Evolutionary conservation across 2,113 vertebrate genomes (phyloP).

Genomic region (Epinephelus lanceolatus): DNA sequence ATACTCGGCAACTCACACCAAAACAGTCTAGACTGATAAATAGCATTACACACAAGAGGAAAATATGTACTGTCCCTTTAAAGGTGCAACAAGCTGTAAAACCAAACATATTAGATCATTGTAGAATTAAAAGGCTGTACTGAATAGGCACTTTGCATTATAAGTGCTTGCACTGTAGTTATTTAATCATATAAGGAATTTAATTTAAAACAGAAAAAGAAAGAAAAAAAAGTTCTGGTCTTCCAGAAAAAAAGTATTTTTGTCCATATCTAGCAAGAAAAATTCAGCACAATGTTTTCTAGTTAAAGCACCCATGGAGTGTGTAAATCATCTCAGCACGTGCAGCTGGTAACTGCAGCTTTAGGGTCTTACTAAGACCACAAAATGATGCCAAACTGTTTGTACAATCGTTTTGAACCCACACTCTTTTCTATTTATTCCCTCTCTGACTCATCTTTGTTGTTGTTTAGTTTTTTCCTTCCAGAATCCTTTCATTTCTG

Average conservation of each 20-base stretch:
- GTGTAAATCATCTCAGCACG: neutral
- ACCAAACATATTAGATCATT: neutral
- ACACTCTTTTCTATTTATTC: neutral
- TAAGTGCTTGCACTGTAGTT: neutral
- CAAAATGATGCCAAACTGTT: slow-evolving; percentile 3
- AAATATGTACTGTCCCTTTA: neutral
- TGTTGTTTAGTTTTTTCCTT: neutral
- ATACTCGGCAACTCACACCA: too few species aligned
- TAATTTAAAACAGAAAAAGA: too few species aligned
- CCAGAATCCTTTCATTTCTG: slow-evolving; percentile 9
- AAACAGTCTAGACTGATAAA: too few species aligned
- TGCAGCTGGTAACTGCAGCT: slow-evolving; percentile 1
- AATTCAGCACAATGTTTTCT: neutral
- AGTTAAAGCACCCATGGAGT: neutral
- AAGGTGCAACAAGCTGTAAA: neutral
- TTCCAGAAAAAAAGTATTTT: neutral
- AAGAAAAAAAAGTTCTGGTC: neutral
- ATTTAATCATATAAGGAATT: neutral
- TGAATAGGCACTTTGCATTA: neutral
- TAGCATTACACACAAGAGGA: too few species aligned
- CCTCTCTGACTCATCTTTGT: neutral
- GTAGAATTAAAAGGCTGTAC: neutral
- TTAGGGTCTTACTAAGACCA: neutral
- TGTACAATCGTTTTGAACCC: neutral
- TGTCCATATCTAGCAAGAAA: neutral